Evolutionary conservation across 2,113 vertebrate genomes (phyloP).

Genomic region (Galemys pyrenaicus): DNA sequence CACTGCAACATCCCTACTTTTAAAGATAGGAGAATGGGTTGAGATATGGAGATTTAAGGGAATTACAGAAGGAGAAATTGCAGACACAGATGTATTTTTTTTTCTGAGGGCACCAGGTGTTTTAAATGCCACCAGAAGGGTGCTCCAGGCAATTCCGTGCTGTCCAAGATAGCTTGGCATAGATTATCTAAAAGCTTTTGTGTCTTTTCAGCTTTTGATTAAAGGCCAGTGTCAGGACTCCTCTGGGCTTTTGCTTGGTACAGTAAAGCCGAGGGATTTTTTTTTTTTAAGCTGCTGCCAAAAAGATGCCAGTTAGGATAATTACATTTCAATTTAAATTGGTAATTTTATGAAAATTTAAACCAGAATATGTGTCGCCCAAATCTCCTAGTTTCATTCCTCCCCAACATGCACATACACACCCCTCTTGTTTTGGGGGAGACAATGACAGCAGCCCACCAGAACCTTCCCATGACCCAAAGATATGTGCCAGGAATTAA

Average conservation of each 20-base stretch:
- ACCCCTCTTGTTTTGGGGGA: conserved; percentile 74
- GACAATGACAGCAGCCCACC: conserved; percentile 73
- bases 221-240: conserved; percentile 86
- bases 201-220: conserved; percentile 88
- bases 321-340: conserved; percentile 89
- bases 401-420: conserved; percentile 56
- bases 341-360: conserved; percentile 87
- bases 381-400: conserved; percentile 75
- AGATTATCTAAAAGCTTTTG: conserved; percentile 86
- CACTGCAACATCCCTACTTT: conserved; percentile 58
- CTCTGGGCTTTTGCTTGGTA: conserved; percentile 84
- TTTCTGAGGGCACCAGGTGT: conserved; percentile 86
- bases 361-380: conserved; percentile 74
- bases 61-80: conserved; percentile 75
- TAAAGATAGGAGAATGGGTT: conserved; percentile 53
- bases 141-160: conserved; percentile 84
- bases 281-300: conserved; percentile 82
- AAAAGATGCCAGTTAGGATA: conserved; percentile 87
- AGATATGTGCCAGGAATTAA: conserved; percentile 76
- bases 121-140: conserved; percentile 88
- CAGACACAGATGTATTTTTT: conserved; percentile 69
- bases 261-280: conserved; percentile 79
- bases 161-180: conserved; percentile 86
- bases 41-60: conserved; percentile 48
- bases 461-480: conserved; percentile 79